A percentile compares a stretch with the other conserved stretches of the same genome.
phyloP scores from a whole-genome alignment of 2,888 invertebrate species.

The Lasioglossum pauxillum region DNA sequence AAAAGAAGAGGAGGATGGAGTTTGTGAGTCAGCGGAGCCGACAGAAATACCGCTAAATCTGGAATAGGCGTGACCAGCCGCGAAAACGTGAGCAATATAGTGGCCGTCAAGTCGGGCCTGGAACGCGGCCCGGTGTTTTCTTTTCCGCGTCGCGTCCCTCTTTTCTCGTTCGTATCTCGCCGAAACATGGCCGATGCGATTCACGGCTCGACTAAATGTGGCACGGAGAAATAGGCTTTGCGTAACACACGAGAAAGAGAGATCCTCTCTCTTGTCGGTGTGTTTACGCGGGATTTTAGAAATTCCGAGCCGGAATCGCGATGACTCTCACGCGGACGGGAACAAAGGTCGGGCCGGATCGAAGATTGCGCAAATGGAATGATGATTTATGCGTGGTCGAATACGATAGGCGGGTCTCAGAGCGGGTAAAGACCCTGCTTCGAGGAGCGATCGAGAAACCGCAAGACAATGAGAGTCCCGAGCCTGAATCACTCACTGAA shows the following conservation, averaged over 20 bases:
- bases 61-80: slow-evolving; percentile 40
- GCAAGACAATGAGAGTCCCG: neutral
- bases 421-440: neutral
- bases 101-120: neutral
- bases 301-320: slow-evolving; percentile 21
- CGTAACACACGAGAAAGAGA: slow-evolving; percentile 28
- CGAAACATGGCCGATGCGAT: slow-evolving; percentile 42
- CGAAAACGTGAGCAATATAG: neutral
- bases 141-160: neutral
- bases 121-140: slow-evolving; percentile 2
- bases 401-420: slow-evolving; percentile 33
- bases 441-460: neutral
- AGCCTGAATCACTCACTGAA: neutral
- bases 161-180: neutral
- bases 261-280: neutral
- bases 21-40: slow-evolving; percentile 29
- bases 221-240: slow-evolving; percentile 36
- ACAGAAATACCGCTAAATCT: slow-evolving; percentile 44
- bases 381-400: slow-evolving; percentile 24
- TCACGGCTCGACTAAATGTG: slow-evolving; percentile 46
- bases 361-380: slow-evolving; percentile 40
- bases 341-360: slow-evolving; percentile 38
- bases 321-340: slow-evolving; percentile 24
- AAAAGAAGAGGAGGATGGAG: neutral
- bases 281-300: slow-evolving; percentile 35